phyloP scores from a whole-genome alignment of 23 tunicate genomes.

The Ascidia mentula region DNA sequence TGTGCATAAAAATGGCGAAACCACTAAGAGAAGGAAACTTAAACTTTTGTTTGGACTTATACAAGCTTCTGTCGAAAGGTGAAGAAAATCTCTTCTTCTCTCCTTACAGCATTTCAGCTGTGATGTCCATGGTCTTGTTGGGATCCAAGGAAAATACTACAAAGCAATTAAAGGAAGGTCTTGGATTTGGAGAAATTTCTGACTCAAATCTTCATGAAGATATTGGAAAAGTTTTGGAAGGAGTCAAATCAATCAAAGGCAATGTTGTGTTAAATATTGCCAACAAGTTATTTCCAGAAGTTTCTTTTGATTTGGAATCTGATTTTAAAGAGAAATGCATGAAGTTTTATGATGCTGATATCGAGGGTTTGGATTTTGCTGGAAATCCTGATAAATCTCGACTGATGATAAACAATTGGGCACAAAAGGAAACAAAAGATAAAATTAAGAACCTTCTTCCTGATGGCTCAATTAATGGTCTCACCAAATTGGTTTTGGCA shows the following conservation, averaged over 20 bases:
- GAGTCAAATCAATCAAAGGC: not conserved
- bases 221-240: not conserved
- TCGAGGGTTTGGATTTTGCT: constrained; percentile 32
- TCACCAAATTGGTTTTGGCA: constrained; percentile 45
- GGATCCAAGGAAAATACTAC: constrained; percentile 46
- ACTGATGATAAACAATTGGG: constrained; percentile 60
- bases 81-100: constrained; percentile 45
- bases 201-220: constrained; percentile 2
- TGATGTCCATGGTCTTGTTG: constrained; percentile 32
- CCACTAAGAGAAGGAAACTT: not conserved
- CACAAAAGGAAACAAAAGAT: constrained; percentile 33
- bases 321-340: constrained; percentile 26
- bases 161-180: constrained; percentile 16
- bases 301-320: constrained; percentile 23
- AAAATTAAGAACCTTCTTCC: constrained; percentile 68
- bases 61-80: not conserved
- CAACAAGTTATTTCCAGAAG: constrained; percentile 65
- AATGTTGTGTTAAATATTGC: constrained; percentile 46
- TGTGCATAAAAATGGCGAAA: not conserved
- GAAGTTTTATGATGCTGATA: constrained; percentile 20
- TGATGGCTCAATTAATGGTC: constrained; percentile 30
- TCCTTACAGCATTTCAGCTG: constrained; percentile 58
- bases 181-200: not conserved
- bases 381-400: constrained; percentile 45
- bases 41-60: constrained; percentile 9